phyloP scores from a whole-genome alignment of 2,888 invertebrate species.

The Watsonalla cultraria region DNA sequence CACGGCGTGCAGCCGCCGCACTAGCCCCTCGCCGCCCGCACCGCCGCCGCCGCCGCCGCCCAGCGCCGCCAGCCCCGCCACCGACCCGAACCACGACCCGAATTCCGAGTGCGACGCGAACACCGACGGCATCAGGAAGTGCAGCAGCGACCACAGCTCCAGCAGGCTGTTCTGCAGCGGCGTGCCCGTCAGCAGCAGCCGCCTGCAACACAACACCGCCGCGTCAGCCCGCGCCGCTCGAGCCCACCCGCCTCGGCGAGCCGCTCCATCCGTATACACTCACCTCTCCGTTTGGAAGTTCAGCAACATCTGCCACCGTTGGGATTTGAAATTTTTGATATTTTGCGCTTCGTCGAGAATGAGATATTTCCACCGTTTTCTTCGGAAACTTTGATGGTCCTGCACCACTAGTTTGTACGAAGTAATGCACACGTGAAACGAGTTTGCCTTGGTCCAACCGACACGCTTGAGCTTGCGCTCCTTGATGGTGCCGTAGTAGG shows the following conservation, averaged over 20 bases:
- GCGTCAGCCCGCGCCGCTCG: neutral
- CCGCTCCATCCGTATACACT: constrained; percentile 24
- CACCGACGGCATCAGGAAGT: constrained; percentile 98
- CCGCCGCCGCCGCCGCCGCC: constrained; percentile 50
- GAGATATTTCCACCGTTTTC: constrained; percentile 99
- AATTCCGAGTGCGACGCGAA: constrained; percentile 98
- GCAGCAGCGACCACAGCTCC: constrained; percentile 99
- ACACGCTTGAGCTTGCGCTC: constrained; percentile 94
- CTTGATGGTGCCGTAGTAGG: constrained; percentile 98
- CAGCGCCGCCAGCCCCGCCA: constrained; percentile 79
- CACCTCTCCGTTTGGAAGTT: constrained; percentile 96
- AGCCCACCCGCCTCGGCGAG: no score
- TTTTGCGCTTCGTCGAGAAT: constrained; percentile 99
- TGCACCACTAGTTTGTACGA: constrained; percentile 99
- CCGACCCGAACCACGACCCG: constrained; percentile 99
- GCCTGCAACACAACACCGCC: constrained; percentile 68
- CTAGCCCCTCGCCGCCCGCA: constrained; percentile 50
- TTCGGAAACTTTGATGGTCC: constrained; percentile 97
- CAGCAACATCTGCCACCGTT: constrained; percentile 97
- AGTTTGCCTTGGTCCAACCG: constrained; percentile 99
- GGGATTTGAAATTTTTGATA: constrained; percentile 99
- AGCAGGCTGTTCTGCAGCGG: constrained; percentile 97
- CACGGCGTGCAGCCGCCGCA: constrained; percentile 75
- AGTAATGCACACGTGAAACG: constrained; percentile 98
- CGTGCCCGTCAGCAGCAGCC: constrained; percentile 94